Evolutionary conservation across 2,888 invertebrate species (phyloP).

Genomic region (Melikaiella ostensackeni): DNA sequence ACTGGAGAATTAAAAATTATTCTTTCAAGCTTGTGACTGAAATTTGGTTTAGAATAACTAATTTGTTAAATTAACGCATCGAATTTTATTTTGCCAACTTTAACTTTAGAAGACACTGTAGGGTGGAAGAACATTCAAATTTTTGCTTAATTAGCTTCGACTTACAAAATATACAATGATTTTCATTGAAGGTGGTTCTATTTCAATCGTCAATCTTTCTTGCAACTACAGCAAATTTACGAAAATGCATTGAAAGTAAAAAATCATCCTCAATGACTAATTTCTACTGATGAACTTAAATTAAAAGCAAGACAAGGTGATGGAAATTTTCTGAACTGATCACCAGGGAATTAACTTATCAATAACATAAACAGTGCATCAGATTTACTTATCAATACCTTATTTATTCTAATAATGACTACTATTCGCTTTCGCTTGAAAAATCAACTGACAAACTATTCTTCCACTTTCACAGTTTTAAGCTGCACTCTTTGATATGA

Average conservation of each 20-base stretch:
- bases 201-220: background rate
- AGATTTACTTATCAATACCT: background rate
- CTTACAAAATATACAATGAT: conserved; percentile 11
- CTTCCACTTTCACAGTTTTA: conserved; percentile 9
- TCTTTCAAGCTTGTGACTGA: too few species aligned
- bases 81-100: conserved; percentile 1
- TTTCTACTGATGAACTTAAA: background rate
- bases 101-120: conserved; percentile 17
- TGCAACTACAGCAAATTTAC: background rate
- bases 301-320: background rate
- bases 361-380: background rate
- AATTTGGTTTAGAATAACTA: background rate
- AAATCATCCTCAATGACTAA: background rate
- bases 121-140: conserved; percentile 22
- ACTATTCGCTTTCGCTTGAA: conserved; percentile 3
- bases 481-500: conserved; percentile 24
- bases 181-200: background rate
- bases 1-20: too few species aligned
- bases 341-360: background rate
- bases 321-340: background rate
- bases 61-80: conserved; percentile 11
- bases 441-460: background rate
- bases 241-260: background rate
- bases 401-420: conserved; percentile 14
- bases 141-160: background rate